These are phyloP conservation scores for Oreochromis aureus DNA, from an alignment of 2,113 vertebrate genomes.

Conservation along the genomic window DNA sequence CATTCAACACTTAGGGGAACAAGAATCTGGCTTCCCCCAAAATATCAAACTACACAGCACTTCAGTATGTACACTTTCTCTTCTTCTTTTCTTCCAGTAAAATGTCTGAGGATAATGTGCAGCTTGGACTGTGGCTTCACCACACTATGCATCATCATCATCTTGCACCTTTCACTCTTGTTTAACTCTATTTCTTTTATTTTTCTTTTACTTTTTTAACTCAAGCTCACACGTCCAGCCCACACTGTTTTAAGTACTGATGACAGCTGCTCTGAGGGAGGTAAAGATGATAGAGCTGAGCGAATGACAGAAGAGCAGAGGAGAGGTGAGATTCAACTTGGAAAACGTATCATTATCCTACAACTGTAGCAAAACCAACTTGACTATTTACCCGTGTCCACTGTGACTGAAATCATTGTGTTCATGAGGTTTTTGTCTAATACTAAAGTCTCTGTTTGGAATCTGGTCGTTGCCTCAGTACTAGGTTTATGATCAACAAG, in stretches of 20 bases:
- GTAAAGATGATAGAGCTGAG: not conserved
- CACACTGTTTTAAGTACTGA: constrained; percentile 5
- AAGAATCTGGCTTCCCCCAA: not conserved
- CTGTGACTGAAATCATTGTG: not conserved
- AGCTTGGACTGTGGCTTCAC: not conserved
- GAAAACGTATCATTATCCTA: not conserved
- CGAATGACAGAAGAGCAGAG: not conserved
- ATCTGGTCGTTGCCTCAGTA: not conserved
- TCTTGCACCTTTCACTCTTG: not conserved
- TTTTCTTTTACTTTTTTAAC: not conserved
- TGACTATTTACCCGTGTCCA: not conserved
- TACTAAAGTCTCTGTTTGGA: not conserved
- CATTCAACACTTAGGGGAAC: not conserved
- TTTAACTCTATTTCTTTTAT: not conserved
- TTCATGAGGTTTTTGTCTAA: not conserved
- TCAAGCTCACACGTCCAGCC: constrained; percentile 19
- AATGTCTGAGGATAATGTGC: not conserved
- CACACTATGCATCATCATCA: not conserved
- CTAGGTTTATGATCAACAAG: not conserved
- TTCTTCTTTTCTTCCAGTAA: not conserved
- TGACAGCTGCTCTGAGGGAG: constrained; percentile 23
- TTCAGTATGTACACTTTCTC: not conserved
- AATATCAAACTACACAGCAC: not conserved
- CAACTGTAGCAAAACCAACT: not conserved
- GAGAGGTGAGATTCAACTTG: not conserved